A percentile compares a stretch with the other conserved stretches of the same genome.
Evolutionary conservation across 2,888 invertebrate genomes (phyloP).

Genomic region (Drosophila suboccidentalis): DNA sequence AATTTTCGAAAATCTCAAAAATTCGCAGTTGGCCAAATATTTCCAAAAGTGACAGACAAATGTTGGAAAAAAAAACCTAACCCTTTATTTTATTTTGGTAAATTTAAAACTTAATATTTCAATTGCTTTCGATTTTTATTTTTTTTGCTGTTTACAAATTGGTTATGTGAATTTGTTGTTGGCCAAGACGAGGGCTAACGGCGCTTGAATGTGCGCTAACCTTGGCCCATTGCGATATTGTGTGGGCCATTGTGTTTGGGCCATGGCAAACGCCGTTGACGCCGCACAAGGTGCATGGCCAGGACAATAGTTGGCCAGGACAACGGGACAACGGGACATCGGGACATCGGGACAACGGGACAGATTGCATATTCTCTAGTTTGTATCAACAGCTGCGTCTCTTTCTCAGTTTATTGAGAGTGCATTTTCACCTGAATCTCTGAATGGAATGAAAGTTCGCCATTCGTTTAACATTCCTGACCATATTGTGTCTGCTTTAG

Average conservation of each 20-base stretch:
- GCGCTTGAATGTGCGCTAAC: slow-evolving; percentile 46
- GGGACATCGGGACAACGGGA: too few relatives aligned
- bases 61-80: not conserved
- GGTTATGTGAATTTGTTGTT: not conserved
- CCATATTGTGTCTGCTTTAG: slow-evolving; percentile 15
- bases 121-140: not conserved
- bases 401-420: slow-evolving; percentile 40
- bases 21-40: not conserved
- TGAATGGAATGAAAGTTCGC: slow-evolving; percentile 37
- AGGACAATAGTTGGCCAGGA: slow-evolving; percentile 29
- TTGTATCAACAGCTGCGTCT: slow-evolving; percentile 37
- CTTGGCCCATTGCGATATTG: slow-evolving; percentile 46
- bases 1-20: not conserved
- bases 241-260: slow-evolving; percentile 51
- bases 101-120: not conserved
- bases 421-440: slow-evolving; percentile 44
- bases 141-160: not conserved
- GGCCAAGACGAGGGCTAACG: slow-evolving; percentile 3
- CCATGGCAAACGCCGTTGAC: slow-evolving; percentile 56
- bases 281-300: slow-evolving; percentile 43
- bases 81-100: not conserved
- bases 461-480: not conserved
- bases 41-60: not conserved
- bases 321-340: not conserved
- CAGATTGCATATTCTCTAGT: too few relatives aligned